Evolutionary conservation across 2,797 vertebrate genomes (phyloP), one percentile per base, ranked within the genome.

Genomic region (Tenualosa thibaudeaui): DNA sequence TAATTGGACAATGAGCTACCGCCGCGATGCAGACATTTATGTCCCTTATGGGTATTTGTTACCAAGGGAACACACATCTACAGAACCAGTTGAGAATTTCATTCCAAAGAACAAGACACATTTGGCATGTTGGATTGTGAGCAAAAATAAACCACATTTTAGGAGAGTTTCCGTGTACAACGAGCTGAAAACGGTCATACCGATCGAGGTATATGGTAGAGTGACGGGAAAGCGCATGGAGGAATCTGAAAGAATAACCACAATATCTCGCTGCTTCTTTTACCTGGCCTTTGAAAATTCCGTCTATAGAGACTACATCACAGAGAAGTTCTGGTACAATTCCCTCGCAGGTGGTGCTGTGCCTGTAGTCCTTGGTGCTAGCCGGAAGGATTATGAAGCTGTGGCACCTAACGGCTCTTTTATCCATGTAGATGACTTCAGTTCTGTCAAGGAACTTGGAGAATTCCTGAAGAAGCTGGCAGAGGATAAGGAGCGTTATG

Each of bases 1-100:
- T 91, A 98, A 99, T 91, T 96, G 97, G 94, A 97, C 97, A 82
- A 93, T 99, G 91, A 96, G 92, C 26, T 99, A 98, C 93, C 94
- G 96, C 68, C 94, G 89, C 0, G 96, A 97, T 81, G 96, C 98
- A 0, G 98, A 99, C 68, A 90, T 99, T 86, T 94, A 94, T 1
- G 81, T 96, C 2, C 97, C 98, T 0, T 99, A 98, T 0, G 98
- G 98, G 0, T 88, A 93, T 85, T 89, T 97, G n/a, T 87, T 96
- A 54, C 91, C 92, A 15, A 85, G 82, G 24, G 84, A 91, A 0
- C 50, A 9, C 12, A 31, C 46, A n/a, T 1, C 1, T 24, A 3
- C 4, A 5, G 22, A 9, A 78, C 10, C 5, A 17, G 3, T 5
- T 2, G 53, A 56, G 7, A 82, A 89, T 22, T 82, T 92, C 0